Evolutionary conservation across 2,888 invertebrate genomes (phyloP).

Genomic region (Opisthograptis luteolata): DNA sequence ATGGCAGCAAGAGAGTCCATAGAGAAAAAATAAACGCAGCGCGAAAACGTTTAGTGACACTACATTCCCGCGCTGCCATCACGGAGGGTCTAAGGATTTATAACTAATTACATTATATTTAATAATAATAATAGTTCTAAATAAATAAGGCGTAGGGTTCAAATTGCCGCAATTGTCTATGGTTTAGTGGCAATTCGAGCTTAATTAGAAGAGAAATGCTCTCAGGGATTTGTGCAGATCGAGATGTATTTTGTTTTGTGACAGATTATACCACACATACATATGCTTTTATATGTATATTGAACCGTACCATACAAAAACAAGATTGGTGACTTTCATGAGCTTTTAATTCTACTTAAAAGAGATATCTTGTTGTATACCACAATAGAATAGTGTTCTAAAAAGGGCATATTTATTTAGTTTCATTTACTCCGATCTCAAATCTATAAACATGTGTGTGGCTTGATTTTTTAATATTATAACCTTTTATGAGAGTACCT

Average conservation of each 20-base stretch:
- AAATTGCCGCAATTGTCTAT: slow-evolving; percentile 32
- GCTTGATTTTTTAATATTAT: too few species aligned
- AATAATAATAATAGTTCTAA: slow-evolving; percentile 60
- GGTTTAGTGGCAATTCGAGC: slow-evolving; percentile 30
- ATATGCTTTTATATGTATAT: not conserved
- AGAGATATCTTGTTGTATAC: too few species aligned
- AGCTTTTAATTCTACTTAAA: too few species aligned
- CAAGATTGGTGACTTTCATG: not conserved
- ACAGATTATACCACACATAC: not conserved
- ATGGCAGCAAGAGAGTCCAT: slow-evolving; percentile 15
- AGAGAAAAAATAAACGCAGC: slow-evolving; percentile 14
- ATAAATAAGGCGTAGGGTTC: slow-evolving; percentile 56
- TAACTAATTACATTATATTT: slow-evolving; percentile 31
- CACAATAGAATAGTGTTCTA: too few species aligned
- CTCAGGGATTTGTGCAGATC: slow-evolving; percentile 39
- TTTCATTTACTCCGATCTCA: too few species aligned
- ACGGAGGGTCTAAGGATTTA: slow-evolving; percentile 46
- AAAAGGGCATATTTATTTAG: too few species aligned
- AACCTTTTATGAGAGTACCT: not conserved
- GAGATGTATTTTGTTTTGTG: not conserved
- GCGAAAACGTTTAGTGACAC: slow-evolving; percentile 11
- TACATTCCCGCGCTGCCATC: slow-evolving; percentile 6
- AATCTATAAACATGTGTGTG: too few species aligned
- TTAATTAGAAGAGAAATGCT: slow-evolving; percentile 38
- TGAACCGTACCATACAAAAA: not conserved